A percentile compares a stretch with the other conserved stretches of the same genome.
phyloP scores from a whole-genome alignment of 2,888 invertebrate genomes.

The Patella caerulea region DNA sequence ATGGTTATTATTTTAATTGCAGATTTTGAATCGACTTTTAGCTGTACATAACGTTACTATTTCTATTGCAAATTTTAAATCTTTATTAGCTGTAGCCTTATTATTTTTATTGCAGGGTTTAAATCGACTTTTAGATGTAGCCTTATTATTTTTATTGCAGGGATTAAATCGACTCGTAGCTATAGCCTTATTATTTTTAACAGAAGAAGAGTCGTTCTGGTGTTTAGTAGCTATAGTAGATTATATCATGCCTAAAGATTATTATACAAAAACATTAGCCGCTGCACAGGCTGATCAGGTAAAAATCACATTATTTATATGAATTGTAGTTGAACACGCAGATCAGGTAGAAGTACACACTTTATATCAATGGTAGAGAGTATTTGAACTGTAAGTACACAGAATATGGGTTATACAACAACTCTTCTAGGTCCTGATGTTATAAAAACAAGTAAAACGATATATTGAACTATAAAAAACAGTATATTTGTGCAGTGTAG shows the following conservation, averaged over 20 bases:
- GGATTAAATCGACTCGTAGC: conserved; percentile 76
- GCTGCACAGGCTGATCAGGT: conserved; percentile 76
- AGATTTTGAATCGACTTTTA: conserved; percentile 73
- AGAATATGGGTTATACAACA: background rate
- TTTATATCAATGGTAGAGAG: background rate
- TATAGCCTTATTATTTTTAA: conserved; percentile 74
- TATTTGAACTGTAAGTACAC: too few species aligned
- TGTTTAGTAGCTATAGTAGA: conserved; percentile 75
- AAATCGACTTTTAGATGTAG: conserved; percentile 75
- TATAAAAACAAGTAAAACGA: too few species aligned
- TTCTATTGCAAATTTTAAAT: conserved; percentile 66
- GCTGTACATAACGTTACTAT: too few species aligned
- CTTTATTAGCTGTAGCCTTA: too few species aligned
- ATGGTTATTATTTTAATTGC: conserved; percentile 27
- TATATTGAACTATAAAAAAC: background rate
- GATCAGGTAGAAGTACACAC: background rate
- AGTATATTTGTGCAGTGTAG: too few species aligned
- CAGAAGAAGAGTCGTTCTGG: conserved; percentile 76
- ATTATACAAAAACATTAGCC: conserved; percentile 74
- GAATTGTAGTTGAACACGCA: background rate
- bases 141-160: conserved; percentile 72
- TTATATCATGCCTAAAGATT: conserved; percentile 74
- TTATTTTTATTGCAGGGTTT: conserved; percentile 71
- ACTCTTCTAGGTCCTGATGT: too few species aligned
- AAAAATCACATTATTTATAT: background rate